Evolutionary conservation across 2,113 vertebrate genomes (phyloP).

Genomic region (Siphamia tubifer): DNA sequence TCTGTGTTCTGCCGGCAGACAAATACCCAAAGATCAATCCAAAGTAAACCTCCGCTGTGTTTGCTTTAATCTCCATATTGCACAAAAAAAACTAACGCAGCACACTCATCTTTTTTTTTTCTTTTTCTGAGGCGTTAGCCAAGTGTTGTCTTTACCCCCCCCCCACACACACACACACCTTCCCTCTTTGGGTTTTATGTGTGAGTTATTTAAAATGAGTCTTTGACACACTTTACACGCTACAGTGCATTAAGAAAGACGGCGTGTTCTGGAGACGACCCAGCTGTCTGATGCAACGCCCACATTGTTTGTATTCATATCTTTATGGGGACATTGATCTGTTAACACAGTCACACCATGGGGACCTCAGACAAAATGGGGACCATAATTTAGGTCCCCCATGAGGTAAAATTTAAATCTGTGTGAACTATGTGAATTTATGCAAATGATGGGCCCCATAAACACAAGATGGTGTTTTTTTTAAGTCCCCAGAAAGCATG

Average conservation of each 20-base stretch:
- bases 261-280: slow-evolving; percentile 4
- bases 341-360: too few relatives aligned
- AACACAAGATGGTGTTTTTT: too few relatives aligned
- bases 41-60: slow-evolving; percentile 59
- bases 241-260: slow-evolving; percentile 17
- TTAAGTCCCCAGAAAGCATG: too few relatives aligned
- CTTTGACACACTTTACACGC: slow-evolving; percentile 46
- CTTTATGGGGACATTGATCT: too few relatives aligned
- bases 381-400: too few relatives aligned
- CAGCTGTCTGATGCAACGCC: slow-evolving; percentile 10
- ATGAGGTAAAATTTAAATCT: too few relatives aligned
- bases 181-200: slow-evolving; percentile 3
- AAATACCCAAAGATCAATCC: slow-evolving; percentile 63
- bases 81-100: slow-evolving; percentile 27
- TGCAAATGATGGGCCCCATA: too few relatives aligned
- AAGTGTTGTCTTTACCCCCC: slow-evolving; percentile 13
- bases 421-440: too few relatives aligned
- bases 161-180: too few relatives aligned
- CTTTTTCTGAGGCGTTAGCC: slow-evolving; percentile 37
- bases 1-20: slow-evolving; percentile 53
- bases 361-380: too few relatives aligned
- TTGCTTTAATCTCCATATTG: slow-evolving; percentile 58
- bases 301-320: not conserved
- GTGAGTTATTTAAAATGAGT: slow-evolving; percentile 39
- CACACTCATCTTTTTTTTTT: slow-evolving; percentile 46